These are phyloP conservation scores for Progne subis DNA, from an alignment of 2,113 vertebrate species.

Conservation along the genomic window DNA sequence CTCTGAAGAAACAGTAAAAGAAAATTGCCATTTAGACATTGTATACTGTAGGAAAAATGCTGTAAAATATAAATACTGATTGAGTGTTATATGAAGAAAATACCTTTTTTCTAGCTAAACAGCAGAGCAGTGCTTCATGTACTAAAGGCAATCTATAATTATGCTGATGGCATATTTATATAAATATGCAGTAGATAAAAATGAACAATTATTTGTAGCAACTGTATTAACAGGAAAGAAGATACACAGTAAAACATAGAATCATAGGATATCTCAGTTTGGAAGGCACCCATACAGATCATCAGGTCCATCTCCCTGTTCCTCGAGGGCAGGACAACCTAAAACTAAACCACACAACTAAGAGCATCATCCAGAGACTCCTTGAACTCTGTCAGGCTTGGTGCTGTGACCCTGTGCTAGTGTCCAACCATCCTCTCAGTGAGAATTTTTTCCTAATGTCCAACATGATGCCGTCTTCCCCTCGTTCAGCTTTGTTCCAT, in stretches of 20 bases:
- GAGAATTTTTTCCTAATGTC: background rate
- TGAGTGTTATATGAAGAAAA: background rate
- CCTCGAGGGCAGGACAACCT: background rate
- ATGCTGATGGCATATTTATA: background rate
- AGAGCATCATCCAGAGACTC: background rate
- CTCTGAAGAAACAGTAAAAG: background rate
- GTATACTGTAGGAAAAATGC: background rate
- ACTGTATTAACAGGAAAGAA: background rate
- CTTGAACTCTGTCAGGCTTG: background rate
- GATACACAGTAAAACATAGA: background rate
- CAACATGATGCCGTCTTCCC: background rate
- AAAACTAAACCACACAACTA: background rate
- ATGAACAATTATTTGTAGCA: background rate
- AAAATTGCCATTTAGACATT: background rate
- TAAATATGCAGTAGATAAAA: background rate
- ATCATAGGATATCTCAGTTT: background rate
- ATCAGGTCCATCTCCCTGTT: background rate
- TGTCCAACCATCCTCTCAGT: background rate
- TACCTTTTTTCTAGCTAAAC: background rate
- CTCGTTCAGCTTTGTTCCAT: background rate
- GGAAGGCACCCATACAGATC: background rate
- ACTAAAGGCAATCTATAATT: background rate
- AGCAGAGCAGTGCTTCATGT: background rate
- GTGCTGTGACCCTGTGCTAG: background rate
- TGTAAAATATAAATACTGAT: background rate